Evolutionary conservation across 2,888 invertebrate genomes (phyloP), one percentile per base, ranked within the genome.

Genomic region (Carcina quercana): DNA sequence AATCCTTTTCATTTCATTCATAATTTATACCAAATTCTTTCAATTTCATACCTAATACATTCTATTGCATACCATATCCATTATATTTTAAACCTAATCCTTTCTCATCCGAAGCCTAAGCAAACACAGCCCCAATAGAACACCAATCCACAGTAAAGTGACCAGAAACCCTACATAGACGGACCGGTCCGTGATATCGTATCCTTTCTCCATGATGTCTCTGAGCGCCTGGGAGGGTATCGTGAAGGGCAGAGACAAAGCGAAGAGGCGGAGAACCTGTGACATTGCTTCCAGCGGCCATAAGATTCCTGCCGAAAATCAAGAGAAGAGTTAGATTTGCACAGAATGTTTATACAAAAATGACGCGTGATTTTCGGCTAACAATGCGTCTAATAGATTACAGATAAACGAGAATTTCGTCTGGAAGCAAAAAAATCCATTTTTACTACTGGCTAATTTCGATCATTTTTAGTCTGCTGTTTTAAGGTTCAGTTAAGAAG

Each of bases 101-200:
- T 37, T 75, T 80, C 43, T 47, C 72, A n/a, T 59, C 54, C 40
- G 85, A 51, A 79, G 56, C 25, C 69, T 51, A 8, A 89, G 42
- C 29, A 89, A 70, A 42, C 89, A 89, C 19, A 89, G 56, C 2
- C 66, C 56, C 32, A 89, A 52, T 3, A 89, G 86, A 27, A 86
- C 72, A 0, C 74, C 40, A 13, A 88, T 89, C 93, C 94, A 94
- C 1, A 73, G 84, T 0, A 86, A 6, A 14, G 88, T 86, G 1
- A 91, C 86, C 0, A 91, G 59, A 50, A 93, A 91, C 0, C 95
- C 96, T 32, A 79, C 82, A 66, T 91, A 91, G 6, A 96, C 94
- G 11, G 89, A 82, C 0, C 87, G 80, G 35, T 93, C 86, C 1
- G 84, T 68, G 20, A 95, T 74, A 1, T 87, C 65, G 80, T 90